Conservation (phyloP, 2,113 vertebrate genomes). For the Fregata magnificens region DNA sequence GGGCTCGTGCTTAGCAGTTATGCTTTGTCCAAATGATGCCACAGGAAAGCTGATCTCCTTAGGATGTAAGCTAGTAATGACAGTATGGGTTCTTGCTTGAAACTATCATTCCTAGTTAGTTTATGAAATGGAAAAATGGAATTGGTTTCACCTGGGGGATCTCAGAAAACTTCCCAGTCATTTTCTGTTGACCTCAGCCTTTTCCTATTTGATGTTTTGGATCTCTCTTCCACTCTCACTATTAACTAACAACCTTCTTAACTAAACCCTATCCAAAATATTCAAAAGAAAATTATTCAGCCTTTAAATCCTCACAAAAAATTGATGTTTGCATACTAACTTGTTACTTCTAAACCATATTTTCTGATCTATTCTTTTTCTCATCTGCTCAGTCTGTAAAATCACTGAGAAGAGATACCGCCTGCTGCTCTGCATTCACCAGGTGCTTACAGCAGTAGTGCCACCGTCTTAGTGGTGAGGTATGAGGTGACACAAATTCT, state of each 20-base stretch:
- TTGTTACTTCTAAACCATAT: neutral
- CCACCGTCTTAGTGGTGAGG: neutral
- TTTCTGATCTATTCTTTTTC: neutral
- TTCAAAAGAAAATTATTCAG: neutral
- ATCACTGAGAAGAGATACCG: neutral
- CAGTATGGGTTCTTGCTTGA: neutral
- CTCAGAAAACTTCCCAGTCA: neutral
- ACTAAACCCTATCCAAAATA: neutral
- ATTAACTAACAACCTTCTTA: neutral
- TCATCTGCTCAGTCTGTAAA: neutral
- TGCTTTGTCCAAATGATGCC: neutral
- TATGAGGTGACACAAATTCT: neutral
- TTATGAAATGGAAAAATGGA: neutral
- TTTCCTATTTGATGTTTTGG: neutral
- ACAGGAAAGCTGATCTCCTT: neutral
- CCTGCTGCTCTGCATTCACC: neutral
- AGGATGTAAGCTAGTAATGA: neutral
- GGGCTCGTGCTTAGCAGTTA: no score
- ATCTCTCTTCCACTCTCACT: neutral
- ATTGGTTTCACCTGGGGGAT: neutral
- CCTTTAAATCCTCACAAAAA: neutral
- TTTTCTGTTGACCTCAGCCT: neutral
- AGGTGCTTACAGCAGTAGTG: neutral
- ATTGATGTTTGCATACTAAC: neutral
- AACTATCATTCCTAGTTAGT: neutral